phyloP scores from a whole-genome alignment of 1,140 invertebrate species.

The Hycleus phaleratus region DNA sequence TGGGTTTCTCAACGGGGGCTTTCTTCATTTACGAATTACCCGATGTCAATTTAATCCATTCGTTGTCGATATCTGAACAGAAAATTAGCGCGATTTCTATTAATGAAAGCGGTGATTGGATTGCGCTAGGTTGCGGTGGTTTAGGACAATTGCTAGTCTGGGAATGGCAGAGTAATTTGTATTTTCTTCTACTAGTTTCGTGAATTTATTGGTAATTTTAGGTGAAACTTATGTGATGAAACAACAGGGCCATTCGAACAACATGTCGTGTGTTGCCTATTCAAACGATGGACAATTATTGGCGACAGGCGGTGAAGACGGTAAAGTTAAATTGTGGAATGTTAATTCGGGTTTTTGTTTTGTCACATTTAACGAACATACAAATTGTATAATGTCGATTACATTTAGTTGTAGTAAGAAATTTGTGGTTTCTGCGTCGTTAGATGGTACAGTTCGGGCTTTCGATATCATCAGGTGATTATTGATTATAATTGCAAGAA shows the following conservation, averaged over 20 bases:
- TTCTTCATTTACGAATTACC: conserved; percentile 92
- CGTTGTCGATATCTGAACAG: conserved; percentile 76
- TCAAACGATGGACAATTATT: conserved; percentile 86
- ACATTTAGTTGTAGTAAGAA: conserved; percentile 85
- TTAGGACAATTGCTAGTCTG: conserved; percentile 90
- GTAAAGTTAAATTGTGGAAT: conserved; percentile 96
- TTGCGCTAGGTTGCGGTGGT: conserved; percentile 77
- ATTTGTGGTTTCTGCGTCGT: conserved; percentile 81
- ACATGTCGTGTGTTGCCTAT: conserved; percentile 82
- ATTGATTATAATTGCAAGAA: neutral
- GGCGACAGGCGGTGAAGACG: conserved; percentile 90
- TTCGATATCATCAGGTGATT: conserved; percentile 78
- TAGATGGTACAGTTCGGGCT: conserved; percentile 93
- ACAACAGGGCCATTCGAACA: conserved; percentile 88
- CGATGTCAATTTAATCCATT: conserved; percentile 86
- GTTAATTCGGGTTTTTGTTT: conserved; percentile 84
- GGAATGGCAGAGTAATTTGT: conserved; percentile 87
- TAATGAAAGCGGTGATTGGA: conserved; percentile 89
- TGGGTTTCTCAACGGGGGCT: conserved; percentile 69
- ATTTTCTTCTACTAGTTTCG: too few species aligned
- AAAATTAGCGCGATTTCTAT: conserved; percentile 71
- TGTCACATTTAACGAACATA: conserved; percentile 90
- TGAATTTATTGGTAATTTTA: conserved; percentile 24
- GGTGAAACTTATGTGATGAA: conserved; percentile 95
- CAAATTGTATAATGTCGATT: conserved; percentile 69